phyloP scores from a whole-genome alignment of 2,113 vertebrate genomes.

The Ophiodon elongatus region DNA sequence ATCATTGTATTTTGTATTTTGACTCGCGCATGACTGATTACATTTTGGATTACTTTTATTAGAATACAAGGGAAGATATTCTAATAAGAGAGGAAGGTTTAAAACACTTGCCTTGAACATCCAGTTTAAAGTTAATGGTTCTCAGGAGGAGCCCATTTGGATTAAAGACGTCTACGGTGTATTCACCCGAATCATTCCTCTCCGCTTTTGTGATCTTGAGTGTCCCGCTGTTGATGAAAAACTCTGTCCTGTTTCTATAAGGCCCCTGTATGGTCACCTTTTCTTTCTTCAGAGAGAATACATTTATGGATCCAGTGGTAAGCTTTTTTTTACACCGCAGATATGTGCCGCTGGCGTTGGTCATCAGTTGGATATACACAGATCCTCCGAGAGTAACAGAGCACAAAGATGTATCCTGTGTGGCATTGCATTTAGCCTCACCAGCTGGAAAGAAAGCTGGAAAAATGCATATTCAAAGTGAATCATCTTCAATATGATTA shows the following conservation, averaged over 20 bases:
- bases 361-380: conserved; percentile 61
- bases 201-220: conserved; percentile 48
- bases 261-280: background rate
- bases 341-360: background rate
- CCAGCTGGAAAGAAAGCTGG: conserved; percentile 22
- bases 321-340: conserved; percentile 27
- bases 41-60: background rate
- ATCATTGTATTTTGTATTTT: background rate
- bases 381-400: conserved; percentile 29
- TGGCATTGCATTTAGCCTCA: conserved; percentile 48
- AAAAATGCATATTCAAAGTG: background rate
- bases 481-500: background rate
- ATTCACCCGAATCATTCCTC: conserved; percentile 61
- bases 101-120: conserved; percentile 64
- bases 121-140: background rate
- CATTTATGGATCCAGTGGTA: fast-evolving
- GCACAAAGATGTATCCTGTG: conserved; percentile 6
- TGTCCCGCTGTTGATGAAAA: conserved; percentile 60
- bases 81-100: background rate
- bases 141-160: background rate
- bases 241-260: conserved; percentile 27
- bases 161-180: background rate
- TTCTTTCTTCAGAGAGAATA: conserved; percentile 45
- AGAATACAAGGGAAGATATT: too few species aligned
- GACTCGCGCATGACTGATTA: background rate